phyloP scores from a whole-genome alignment of 2,797 vertebrate genomes.

The Tapirus indicus region DNA sequence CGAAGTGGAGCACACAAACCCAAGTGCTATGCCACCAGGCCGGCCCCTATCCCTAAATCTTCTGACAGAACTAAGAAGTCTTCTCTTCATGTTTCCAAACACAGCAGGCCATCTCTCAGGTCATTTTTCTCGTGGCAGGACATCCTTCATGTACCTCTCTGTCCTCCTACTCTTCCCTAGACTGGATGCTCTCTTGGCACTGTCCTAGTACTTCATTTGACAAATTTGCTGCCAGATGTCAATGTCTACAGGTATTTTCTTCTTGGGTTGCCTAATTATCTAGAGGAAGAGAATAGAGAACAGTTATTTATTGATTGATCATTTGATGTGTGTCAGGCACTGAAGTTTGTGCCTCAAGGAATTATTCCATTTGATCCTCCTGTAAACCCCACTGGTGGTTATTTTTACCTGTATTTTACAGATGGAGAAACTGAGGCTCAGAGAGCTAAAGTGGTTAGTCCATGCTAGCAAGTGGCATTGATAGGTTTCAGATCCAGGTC shows the following conservation, averaged over 20 bases:
- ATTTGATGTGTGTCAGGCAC: not conserved
- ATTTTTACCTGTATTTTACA: not conserved
- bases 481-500: not conserved
- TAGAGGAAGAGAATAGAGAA: not conserved
- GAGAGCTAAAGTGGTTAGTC: not conserved
- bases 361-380: not conserved
- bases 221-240: not conserved
- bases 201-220: not conserved
- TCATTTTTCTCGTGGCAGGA: not conserved
- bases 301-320: not conserved
- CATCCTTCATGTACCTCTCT: not conserved
- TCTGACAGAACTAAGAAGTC: not conserved
- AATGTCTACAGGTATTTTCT: not conserved
- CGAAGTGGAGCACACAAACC: too few species aligned
- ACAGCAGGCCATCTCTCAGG: not conserved
- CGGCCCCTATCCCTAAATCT: not conserved
- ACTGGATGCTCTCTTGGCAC: not conserved
- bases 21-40: too few species aligned
- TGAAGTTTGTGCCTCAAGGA: not conserved
- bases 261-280: not conserved
- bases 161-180: not conserved
- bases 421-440: not conserved
- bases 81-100: not conserved
- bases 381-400: not conserved
- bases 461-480: not conserved